Evolutionary conservation across 2,888 invertebrate species (phyloP), one percentile per base, ranked within the genome.

Genomic region (Branchipolynoe longqiensis): DNA sequence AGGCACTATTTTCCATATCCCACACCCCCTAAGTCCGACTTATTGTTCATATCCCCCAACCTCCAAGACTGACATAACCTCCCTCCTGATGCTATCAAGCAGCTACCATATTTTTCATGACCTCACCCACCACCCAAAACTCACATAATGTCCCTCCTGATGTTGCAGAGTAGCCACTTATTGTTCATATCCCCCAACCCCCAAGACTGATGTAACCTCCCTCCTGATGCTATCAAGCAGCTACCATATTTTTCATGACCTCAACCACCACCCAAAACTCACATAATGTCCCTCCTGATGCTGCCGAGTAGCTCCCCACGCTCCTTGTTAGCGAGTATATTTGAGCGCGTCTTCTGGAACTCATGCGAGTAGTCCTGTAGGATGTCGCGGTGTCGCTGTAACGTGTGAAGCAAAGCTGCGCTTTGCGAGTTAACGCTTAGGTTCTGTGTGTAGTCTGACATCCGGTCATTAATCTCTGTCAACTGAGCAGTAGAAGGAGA

Each of bases 331-430:
- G 93, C 93, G 59, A 93, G 91, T 82, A 95, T 95, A 89, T 95
- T 95, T 18, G 97, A 96, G 87, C 96, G 96, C 0, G 97, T 98
- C 94, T 98, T 97, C 84, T 96, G 96, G 92, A 97, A 99, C 94
- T 99, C 99, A 91, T 97, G 96, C 73, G 94, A 96, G 92, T 99
- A 98, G 92, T 99, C 99, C 94, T 96, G 97, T 54, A 99, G 95
- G 91, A 99, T 99, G 94, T 99, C 99, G 90, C 97, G 95, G 92
- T 99, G 99, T 83, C 99, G 95, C 93, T 98, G 98, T 88, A 99
- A 95, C 0, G 98, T 99, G 93, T 99, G 99, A 92, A 97, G 95
- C 92, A 97, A 96, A 0, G 98, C 97, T 54, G 97, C 96, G 88
- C 94, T 94, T 3, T 94, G 94, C 0, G 94, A 91, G 28, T 90